A percentile compares a stretch with the other conserved stretches of the same genome.
phyloP scores from a whole-genome alignment of 2,113 vertebrate genomes.

The Crotalus horridus region DNA sequence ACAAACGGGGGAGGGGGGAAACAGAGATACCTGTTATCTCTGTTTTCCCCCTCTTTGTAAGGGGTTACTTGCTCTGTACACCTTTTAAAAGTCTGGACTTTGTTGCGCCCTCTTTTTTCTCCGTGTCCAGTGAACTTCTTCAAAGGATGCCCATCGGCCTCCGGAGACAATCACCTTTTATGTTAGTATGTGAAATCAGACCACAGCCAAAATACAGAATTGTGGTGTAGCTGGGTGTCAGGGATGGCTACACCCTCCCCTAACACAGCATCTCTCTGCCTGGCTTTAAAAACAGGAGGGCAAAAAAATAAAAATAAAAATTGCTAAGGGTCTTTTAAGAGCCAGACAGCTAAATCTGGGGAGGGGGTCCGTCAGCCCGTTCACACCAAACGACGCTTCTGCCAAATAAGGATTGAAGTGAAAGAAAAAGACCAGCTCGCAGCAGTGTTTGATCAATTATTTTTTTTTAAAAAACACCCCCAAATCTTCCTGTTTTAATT shows the following conservation, averaged over 20 bases:
- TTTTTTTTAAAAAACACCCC: neutral
- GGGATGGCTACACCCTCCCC: no score
- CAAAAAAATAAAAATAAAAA: no score
- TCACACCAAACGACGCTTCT: neutral
- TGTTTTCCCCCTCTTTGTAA: no score
- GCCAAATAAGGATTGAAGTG: neutral
- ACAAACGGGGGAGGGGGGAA: fast-evolving
- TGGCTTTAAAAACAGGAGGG: neutral
- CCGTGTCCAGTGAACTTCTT: neutral
- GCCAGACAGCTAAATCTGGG: neutral
- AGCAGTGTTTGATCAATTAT: neutral
- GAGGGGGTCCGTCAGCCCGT: neutral
- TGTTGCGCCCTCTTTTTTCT: neutral
- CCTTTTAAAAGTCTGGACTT: no score
- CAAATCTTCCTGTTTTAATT: neutral
- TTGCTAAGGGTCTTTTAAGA: neutral
- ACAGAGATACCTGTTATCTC: neutral
- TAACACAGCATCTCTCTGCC: neutral
- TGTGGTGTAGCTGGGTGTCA: neutral
- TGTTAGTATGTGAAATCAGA: neutral
- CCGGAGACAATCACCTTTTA: neutral
- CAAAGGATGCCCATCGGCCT: neutral
- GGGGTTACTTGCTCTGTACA: no score
- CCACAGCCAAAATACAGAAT: neutral
- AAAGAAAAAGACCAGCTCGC: neutral